Evolutionary conservation across 1,140 invertebrate genomes (phyloP).

Genomic region (Drosophila mayri): DNA sequence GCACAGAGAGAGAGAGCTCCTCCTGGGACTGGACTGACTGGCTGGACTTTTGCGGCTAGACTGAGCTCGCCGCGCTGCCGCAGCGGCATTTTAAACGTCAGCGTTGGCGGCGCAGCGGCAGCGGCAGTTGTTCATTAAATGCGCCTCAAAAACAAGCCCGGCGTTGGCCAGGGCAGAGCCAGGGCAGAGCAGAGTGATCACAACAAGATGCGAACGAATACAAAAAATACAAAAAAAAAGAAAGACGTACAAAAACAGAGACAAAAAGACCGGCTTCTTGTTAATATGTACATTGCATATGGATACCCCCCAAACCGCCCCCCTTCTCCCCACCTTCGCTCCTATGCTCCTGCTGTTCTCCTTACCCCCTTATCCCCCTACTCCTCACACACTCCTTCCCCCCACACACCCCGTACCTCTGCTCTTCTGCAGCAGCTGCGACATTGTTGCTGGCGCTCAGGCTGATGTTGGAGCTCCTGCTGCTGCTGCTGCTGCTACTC

Average conservation of each 20-base stretch:
- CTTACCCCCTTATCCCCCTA: neutral
- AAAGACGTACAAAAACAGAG: conserved; percentile 48
- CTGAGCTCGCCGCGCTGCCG: conserved; percentile 64
- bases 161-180: conserved; percentile 15
- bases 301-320: conserved; percentile 8
- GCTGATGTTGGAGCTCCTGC: conserved; percentile 8
- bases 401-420: neutral
- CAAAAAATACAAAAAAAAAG: neutral
- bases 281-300: conserved; percentile 18
- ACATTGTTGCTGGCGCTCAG: conserved; percentile 5
- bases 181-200: conserved; percentile 28
- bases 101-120: conserved; percentile 17
- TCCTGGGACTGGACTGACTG: conserved; percentile 16
- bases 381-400: neutral
- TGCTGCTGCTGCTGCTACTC: conserved; percentile 5
- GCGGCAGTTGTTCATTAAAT: conserved; percentile 25
- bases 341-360: neutral
- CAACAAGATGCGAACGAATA: conserved; percentile 39
- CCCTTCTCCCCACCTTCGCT: neutral
- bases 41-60: conserved; percentile 60
- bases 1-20: neutral
- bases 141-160: conserved; percentile 64
- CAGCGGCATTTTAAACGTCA: conserved; percentile 69
- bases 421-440: conserved; percentile 6
- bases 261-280: conserved; percentile 36